These are phyloP conservation scores for Penaeus chinensis DNA, from an alignment of 1,140 invertebrate species.

Conservation along the genomic window DNA sequence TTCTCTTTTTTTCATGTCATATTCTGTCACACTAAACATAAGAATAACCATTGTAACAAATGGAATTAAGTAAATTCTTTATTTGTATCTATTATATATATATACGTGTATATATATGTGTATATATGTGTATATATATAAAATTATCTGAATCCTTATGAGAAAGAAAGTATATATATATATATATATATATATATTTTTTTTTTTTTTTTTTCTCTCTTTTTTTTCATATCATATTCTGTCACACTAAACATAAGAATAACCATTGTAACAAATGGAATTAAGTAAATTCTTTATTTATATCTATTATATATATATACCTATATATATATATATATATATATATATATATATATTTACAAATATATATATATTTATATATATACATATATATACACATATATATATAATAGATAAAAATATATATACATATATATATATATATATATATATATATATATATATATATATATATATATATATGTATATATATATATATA, in stretches of 20 bases:
- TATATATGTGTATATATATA: constrained; percentile 39
- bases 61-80: too few species aligned
- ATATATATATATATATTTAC: neutral
- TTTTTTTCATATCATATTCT: too few species aligned
- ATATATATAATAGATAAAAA: too few species aligned
- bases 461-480: constrained; percentile 22
- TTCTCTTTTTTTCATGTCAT: too few species aligned
- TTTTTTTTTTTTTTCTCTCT: too few species aligned
- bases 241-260: neutral
- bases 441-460: neutral
- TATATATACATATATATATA: constrained; percentile 20
- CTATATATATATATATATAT: neutral
- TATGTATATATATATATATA: neutral
- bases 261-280: neutral
- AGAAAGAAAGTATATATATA: constrained; percentile 16
- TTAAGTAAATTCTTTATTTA: neutral
- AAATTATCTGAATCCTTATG: constrained; percentile 10
- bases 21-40: neutral
- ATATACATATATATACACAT: neutral
- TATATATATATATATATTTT: constrained; percentile 31
- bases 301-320: neutral
- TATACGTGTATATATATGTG: neutral
- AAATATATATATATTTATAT: neutral
- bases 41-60: neutral
- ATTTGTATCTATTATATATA: neutral